phyloP scores from a whole-genome alignment of 2,888 invertebrate genomes.

The Cryptus armator region DNA sequence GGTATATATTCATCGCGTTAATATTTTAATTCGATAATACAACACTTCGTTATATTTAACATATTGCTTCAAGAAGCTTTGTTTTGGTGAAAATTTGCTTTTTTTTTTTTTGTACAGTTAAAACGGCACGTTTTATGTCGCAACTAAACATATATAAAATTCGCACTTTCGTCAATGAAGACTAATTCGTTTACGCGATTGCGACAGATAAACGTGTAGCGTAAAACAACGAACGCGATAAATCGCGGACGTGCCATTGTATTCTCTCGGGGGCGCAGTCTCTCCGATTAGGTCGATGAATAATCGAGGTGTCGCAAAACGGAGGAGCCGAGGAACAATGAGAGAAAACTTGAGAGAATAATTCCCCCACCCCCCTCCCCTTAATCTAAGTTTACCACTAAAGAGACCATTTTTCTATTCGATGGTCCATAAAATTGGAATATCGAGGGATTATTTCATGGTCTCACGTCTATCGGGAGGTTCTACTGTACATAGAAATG shows the following conservation, averaged over 20 bases:
- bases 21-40: too few relatives aligned
- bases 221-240: slow-evolving; percentile 1
- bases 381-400: too few relatives aligned
- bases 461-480: neutral
- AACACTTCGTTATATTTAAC: too few relatives aligned
- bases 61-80: too few relatives aligned
- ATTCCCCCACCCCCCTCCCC: too few relatives aligned
- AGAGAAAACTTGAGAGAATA: neutral
- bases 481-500: neutral
- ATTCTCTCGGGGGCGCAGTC: neutral
- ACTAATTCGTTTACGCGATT: slow-evolving; percentile 13
- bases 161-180: slow-evolving; percentile 5
- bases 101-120: neutral
- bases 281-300: slow-evolving; percentile 28
- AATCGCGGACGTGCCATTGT: slow-evolving; percentile 18
- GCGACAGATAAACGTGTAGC: neutral
- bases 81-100: too few relatives aligned
- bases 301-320: slow-evolving; percentile 7
- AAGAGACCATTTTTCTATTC: too few relatives aligned
- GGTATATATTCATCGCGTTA: too few relatives aligned
- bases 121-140: neutral
- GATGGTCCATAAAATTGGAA: too few relatives aligned
- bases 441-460: too few relatives aligned
- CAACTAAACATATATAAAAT: neutral
- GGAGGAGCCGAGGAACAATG: neutral